Evolutionary conservation across 2,113 vertebrate species (phyloP).

Genomic region (Lamprologus speciosus): DNA sequence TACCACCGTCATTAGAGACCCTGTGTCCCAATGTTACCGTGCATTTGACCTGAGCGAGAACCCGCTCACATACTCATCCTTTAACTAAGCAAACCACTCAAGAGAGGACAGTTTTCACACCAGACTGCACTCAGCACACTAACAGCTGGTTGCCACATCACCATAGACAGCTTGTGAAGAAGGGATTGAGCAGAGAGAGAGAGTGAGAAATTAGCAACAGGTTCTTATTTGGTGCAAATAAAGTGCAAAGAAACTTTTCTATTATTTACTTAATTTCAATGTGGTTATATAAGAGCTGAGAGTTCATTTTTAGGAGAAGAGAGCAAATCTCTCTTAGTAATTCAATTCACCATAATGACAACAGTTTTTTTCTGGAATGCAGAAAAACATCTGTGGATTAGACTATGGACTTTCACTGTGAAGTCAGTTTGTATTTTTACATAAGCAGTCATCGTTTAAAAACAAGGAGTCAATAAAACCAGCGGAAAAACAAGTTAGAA

Average conservation of each 20-base stretch:
- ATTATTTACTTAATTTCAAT: neutral
- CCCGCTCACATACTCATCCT: neutral
- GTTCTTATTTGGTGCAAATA: neutral
- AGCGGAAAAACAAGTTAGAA: neutral
- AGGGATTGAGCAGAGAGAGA: neutral
- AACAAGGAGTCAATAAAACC: neutral
- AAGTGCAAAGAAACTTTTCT: neutral
- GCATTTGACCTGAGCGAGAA: slow-evolving; percentile 6
- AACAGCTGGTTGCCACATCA: slow-evolving; percentile 49
- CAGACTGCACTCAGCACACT: slow-evolving; percentile 35
- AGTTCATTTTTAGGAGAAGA: neutral
- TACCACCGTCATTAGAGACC: neutral
- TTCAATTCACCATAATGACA: neutral
- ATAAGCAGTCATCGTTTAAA: neutral
- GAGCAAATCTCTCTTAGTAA: neutral
- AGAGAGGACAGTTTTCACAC: slow-evolving; percentile 26
- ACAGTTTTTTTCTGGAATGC: neutral
- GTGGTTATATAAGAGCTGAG: neutral
- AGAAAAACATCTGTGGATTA: neutral
- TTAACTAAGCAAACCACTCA: slow-evolving; percentile 37
- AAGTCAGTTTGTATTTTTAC: neutral
- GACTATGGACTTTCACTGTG: neutral
- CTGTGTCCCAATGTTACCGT: neutral
- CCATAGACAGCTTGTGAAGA: neutral
- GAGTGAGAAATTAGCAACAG: neutral